phyloP scores from a whole-genome alignment of 2,888 invertebrate species.

The Ectemnius continuus region DNA sequence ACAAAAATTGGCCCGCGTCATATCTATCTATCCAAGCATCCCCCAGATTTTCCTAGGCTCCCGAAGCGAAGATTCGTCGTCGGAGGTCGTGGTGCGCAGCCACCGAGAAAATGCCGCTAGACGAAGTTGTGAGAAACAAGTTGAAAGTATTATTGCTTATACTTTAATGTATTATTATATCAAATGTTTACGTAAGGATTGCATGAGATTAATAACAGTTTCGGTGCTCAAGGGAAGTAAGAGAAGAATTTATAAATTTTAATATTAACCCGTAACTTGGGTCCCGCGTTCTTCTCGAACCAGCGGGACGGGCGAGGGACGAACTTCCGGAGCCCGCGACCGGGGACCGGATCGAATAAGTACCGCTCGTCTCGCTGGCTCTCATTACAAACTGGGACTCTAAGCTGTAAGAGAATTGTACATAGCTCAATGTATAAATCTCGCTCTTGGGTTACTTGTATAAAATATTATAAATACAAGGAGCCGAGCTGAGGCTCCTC shows the following conservation, averaged over 20 bases:
- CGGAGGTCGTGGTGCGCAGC: too few species aligned
- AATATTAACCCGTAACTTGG: slow-evolving; percentile 34
- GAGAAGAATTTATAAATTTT: slow-evolving; percentile 49
- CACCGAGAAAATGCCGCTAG: slow-evolving; percentile 26
- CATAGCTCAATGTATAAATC: slow-evolving; percentile 74
- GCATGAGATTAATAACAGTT: slow-evolving; percentile 51
- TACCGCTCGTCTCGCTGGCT: slow-evolving; percentile 11
- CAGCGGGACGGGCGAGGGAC: too few species aligned
- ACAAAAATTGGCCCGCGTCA: too few species aligned
- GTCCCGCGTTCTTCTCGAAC: too few species aligned
- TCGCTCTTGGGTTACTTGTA: slow-evolving; percentile 66
- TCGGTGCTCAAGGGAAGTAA: slow-evolving; percentile 59
- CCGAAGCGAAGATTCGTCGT: slow-evolving; percentile 9
- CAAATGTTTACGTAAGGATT: slow-evolving; percentile 61
- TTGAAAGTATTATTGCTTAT: slow-evolving; percentile 75
- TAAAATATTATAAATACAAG: slow-evolving; percentile 61
- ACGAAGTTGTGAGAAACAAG: slow-evolving; percentile 62
- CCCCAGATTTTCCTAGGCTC: slow-evolving; percentile 20
- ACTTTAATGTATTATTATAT: slow-evolving; percentile 71
- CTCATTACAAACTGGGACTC: slow-evolving; percentile 19
- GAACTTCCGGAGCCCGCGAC: too few species aligned
- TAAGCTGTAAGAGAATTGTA: slow-evolving; percentile 61
- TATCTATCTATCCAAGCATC: too few species aligned
- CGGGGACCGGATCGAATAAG: background rate
- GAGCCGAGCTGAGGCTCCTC: background rate